phyloP scores from a whole-genome alignment of 2,888 invertebrate genomes.

The Nezara viridula region DNA sequence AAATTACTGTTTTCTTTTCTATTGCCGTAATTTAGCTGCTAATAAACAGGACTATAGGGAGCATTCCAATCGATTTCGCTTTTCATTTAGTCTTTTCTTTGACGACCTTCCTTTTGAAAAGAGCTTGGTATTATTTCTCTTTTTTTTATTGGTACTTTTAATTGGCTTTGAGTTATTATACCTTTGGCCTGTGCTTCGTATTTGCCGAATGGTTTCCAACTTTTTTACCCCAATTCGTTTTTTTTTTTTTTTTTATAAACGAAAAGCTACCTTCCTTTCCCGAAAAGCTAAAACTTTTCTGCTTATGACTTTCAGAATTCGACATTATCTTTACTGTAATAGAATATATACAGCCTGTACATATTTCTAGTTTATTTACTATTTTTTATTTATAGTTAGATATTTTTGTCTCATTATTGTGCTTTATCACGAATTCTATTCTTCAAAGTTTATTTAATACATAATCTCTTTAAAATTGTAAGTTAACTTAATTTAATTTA shows the following conservation, averaged over 20 bases:
- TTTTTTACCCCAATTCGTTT: not conserved
- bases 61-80: not conserved
- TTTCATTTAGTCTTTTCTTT: not conserved
- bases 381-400: no score
- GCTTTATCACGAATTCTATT: no score
- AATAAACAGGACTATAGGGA: not conserved
- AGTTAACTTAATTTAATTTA: no score
- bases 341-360: no score
- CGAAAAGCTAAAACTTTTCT: not conserved
- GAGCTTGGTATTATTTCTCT: not conserved
- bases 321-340: no score
- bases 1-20: no score
- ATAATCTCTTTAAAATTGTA: no score
- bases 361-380: no score
- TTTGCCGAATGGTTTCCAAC: not conserved
- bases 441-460: no score
- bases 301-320: not conserved
- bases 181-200: not conserved
- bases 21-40: not conserved
- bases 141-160: slow-evolving; percentile 2
- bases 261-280: not conserved
- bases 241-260: not conserved
- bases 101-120: not conserved
- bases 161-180: slow-evolving; percentile 21
- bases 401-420: no score